Evolutionary conservation across 1,140 invertebrate genomes (phyloP).

Genomic region (Diploscapter pachys): DNA sequence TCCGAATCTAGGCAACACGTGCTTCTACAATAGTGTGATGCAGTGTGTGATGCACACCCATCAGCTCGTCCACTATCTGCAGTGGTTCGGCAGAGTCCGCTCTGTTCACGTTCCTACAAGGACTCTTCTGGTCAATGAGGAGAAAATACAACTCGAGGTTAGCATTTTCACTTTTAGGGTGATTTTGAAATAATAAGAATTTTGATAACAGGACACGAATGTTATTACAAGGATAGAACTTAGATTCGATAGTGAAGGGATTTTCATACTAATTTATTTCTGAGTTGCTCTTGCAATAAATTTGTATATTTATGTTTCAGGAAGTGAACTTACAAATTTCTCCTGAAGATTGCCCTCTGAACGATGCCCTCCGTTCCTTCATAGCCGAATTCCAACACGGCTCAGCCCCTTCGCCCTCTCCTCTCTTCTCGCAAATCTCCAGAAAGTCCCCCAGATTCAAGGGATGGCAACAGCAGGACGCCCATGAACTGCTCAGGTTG

Average conservation of each 20-base stretch:
- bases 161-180: neutral
- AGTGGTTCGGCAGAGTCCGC: slow-evolving; percentile 67
- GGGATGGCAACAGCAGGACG: slow-evolving; percentile 91
- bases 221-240: too few species aligned
- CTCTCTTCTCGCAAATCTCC: slow-evolving; percentile 20
- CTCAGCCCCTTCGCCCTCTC: neutral
- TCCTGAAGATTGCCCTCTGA: slow-evolving; percentile 8
- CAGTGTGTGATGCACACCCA: slow-evolving; percentile 64
- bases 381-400: slow-evolving; percentile 43
- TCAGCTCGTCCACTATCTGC: slow-evolving; percentile 36
- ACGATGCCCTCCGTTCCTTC: slow-evolving; percentile 35
- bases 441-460: slow-evolving; percentile 73
- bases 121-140: slow-evolving; percentile 67
- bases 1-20: slow-evolving; percentile 87
- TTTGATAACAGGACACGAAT: too few species aligned
- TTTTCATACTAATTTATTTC: too few species aligned
- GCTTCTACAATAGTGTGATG: slow-evolving; percentile 92
- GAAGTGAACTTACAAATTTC: slow-evolving; percentile 26
- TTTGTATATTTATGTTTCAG: slow-evolving; percentile 12
- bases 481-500: slow-evolving; percentile 77
- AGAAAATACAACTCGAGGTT: slow-evolving; percentile 59
- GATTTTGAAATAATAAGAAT: too few species aligned
- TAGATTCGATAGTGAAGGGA: too few species aligned
- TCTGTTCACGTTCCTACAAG: neutral
- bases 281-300: too few species aligned